phyloP scores from a whole-genome alignment of 2,797 vertebrate genomes.

The Alca torda region DNA sequence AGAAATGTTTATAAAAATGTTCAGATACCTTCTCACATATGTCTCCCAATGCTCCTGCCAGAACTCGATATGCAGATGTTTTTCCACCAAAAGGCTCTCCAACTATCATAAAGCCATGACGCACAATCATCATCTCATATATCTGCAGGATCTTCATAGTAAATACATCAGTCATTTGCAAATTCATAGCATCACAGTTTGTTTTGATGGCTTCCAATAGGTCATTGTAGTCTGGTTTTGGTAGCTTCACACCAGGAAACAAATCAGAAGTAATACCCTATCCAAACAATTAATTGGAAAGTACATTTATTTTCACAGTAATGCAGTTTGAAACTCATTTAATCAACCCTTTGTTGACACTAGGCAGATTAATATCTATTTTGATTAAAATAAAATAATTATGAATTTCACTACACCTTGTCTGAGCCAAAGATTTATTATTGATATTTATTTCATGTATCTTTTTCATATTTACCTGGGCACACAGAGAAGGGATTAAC shows the following conservation, averaged over 20 bases:
- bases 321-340: not conserved
- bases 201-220: conserved; percentile 84
- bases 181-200: conserved; percentile 85
- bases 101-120: conserved; percentile 93
- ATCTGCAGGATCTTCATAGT: conserved; percentile 90
- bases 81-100: conserved; percentile 92
- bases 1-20: not conserved
- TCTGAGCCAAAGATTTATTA: not conserved
- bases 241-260: conserved; percentile 88
- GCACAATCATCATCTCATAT: conserved; percentile 93
- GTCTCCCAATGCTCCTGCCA: conserved; percentile 84
- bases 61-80: conserved; percentile 85
- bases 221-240: conserved; percentile 85
- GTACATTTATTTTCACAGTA: not conserved
- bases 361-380: not conserved
- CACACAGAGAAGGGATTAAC: not conserved
- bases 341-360: not conserved
- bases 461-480: not conserved
- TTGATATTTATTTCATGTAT: not conserved
- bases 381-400: not conserved
- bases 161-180: conserved; percentile 86
- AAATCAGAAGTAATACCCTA: conserved; percentile 93
- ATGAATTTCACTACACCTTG: not conserved
- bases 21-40: conserved; percentile 82
- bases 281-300: not conserved